These are phyloP conservation scores for Kryptopterus vitreolus DNA, from an alignment of 2,797 vertebrate genomes.

Conservation along the genomic window DNA sequence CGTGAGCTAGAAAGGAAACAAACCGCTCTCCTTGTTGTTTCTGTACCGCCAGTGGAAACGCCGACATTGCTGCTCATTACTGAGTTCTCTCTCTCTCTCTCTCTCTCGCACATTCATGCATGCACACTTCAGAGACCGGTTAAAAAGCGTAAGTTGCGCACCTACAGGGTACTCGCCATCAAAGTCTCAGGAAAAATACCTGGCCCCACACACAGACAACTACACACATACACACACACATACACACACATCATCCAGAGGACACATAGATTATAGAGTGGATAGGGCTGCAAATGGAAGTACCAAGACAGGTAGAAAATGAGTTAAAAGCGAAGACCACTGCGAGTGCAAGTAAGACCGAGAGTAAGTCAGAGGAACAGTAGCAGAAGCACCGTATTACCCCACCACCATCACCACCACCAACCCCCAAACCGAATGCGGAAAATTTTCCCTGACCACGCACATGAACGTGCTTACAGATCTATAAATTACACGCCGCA, in stretches of 20 bases:
- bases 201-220: neutral
- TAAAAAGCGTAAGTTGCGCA: slow-evolving; percentile 35
- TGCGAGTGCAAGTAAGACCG: neutral
- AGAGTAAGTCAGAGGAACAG: neutral
- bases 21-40: neutral
- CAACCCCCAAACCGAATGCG: neutral
- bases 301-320: slow-evolving; percentile 47
- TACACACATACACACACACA: too few species aligned
- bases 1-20: neutral
- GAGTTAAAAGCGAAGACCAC: slow-evolving; percentile 52
- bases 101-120: neutral
- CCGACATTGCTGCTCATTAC: slow-evolving; percentile 6
- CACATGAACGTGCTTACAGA: slow-evolving; percentile 6
- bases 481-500: slow-evolving; percentile 8
- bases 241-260: neutral
- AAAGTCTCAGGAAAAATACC: slow-evolving; percentile 33
- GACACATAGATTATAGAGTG: neutral
- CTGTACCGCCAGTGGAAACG: slow-evolving; percentile 3
- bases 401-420: too few species aligned
- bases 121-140: slow-evolving; percentile 34
- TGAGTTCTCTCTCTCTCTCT: too few species aligned
- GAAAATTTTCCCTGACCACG: neutral
- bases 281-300: slow-evolving; percentile 9
- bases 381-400: too few species aligned
- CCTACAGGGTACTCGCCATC: slow-evolving; percentile 47